Evolutionary conservation across 2,888 invertebrate genomes (phyloP).

Genomic region (Cryptocephalus moraei): DNA sequence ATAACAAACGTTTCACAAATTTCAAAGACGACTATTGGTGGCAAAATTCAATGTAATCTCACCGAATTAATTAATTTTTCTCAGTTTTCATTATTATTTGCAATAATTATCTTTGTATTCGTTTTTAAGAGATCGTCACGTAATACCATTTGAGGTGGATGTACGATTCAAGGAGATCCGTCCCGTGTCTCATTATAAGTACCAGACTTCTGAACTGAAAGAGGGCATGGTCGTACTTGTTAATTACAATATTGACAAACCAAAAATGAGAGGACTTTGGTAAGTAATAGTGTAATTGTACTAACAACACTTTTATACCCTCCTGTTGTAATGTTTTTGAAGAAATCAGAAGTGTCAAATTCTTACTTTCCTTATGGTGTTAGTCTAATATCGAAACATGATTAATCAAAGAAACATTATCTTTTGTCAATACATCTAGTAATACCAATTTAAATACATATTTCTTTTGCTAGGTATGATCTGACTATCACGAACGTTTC

Average conservation of each 20-base stretch:
- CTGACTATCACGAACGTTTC: constrained; percentile 29
- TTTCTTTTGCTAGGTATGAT: constrained; percentile 19
- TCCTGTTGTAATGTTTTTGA: too few relatives aligned
- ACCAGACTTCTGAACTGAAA: constrained; percentile 45
- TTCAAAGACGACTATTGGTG: background rate
- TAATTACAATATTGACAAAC: constrained; percentile 64
- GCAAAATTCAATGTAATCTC: background rate
- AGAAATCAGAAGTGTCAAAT: too few relatives aligned
- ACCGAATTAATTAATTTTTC: background rate
- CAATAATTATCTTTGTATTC: background rate
- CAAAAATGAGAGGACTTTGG: constrained; percentile 61
- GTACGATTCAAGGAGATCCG: constrained; percentile 47
- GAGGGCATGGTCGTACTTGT: constrained; percentile 56
- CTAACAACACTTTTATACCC: too few relatives aligned
- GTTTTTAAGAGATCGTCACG: constrained; percentile 8
- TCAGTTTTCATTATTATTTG: constrained; percentile 10
- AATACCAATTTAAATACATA: background rate
- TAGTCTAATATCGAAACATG: too few relatives aligned
- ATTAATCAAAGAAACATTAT: too few relatives aligned
- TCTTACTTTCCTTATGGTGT: too few relatives aligned
- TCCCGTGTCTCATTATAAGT: constrained; percentile 51
- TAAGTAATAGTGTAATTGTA: constrained; percentile 21
- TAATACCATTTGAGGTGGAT: constrained; percentile 29
- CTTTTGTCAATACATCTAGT: too few relatives aligned
- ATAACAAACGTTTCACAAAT: background rate